Conservation (phyloP, 2,888 invertebrate species). For the Cephus sareptanus region DNA sequence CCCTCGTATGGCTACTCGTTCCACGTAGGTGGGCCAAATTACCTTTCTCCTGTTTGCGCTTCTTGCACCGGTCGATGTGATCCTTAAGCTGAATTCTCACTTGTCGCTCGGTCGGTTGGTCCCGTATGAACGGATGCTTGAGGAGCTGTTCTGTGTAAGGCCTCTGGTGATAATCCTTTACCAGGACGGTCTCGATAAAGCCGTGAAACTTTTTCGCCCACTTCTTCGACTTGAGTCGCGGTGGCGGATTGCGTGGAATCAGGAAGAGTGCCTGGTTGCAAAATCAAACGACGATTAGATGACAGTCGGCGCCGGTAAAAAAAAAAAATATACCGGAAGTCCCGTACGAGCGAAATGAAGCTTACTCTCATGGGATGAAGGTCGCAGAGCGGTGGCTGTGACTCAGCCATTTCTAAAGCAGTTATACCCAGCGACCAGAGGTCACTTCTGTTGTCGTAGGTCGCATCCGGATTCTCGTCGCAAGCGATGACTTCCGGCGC, state of each 20-base stretch:
- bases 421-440: slow-evolving; percentile 96
- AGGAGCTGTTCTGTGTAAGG: slow-evolving; percentile 98
- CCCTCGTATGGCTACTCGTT: not conserved
- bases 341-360: slow-evolving; percentile 4
- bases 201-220: slow-evolving; percentile 98
- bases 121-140: slow-evolving; percentile 97
- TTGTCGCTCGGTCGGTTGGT: slow-evolving; percentile 98
- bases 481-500: slow-evolving; percentile 99
- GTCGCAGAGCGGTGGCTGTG: slow-evolving; percentile 98
- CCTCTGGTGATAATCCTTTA: slow-evolving; percentile 98
- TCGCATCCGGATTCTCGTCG: slow-evolving; percentile 99
- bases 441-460: slow-evolving; percentile 97
- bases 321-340: not conserved
- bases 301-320: not conserved
- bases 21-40: slow-evolving; percentile 5
- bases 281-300: not conserved
- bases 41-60: slow-evolving; percentile 90
- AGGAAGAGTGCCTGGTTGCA: slow-evolving; percentile 83
- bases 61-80: slow-evolving; percentile 97
- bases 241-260: slow-evolving; percentile 98
- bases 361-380: slow-evolving; percentile 95
- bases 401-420: slow-evolving; percentile 99
- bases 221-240: slow-evolving; percentile 96
- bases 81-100: slow-evolving; percentile 98
- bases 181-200: slow-evolving; percentile 98